These are phyloP conservation scores for Callaeas wilsoni DNA, from an alignment of 2,113 vertebrate species.

Conservation along the genomic window DNA sequence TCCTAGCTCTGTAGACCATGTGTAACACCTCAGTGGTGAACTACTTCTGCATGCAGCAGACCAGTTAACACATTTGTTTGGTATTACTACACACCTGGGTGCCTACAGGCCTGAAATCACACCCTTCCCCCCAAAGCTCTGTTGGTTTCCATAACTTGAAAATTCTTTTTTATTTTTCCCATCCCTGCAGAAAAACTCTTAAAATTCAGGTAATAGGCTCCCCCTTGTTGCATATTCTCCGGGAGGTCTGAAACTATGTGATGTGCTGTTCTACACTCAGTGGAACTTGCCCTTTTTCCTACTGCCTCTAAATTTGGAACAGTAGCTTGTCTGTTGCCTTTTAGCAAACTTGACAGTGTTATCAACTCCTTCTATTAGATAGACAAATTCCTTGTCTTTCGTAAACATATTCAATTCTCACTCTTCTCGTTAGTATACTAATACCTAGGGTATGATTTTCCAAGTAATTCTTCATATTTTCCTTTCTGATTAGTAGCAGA, in stretches of 20 bases:
- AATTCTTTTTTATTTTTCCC: not conserved
- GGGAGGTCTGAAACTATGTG: not conserved
- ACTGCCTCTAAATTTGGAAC: not conserved
- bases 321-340: not conserved
- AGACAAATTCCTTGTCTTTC: not conserved
- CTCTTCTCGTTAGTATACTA: not conserved
- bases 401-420: not conserved
- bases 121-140: not conserved
- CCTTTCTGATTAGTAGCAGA: not conserved
- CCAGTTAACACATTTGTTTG: not conserved
- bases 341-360: not conserved
- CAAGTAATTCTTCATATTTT: not conserved
- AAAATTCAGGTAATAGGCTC: not conserved
- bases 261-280: not conserved
- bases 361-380: not conserved
- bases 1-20: fast-evolving
- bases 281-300: not conserved
- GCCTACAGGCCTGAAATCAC: not conserved
- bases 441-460: not conserved
- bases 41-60: not conserved
- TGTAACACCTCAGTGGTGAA: not conserved
- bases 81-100: not conserved
- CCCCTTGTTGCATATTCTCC: not conserved
- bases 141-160: not conserved
- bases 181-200: not conserved